Evolutionary conservation across 2,888 invertebrate genomes (phyloP).

Genomic region (Epinotia brunnichana): DNA sequence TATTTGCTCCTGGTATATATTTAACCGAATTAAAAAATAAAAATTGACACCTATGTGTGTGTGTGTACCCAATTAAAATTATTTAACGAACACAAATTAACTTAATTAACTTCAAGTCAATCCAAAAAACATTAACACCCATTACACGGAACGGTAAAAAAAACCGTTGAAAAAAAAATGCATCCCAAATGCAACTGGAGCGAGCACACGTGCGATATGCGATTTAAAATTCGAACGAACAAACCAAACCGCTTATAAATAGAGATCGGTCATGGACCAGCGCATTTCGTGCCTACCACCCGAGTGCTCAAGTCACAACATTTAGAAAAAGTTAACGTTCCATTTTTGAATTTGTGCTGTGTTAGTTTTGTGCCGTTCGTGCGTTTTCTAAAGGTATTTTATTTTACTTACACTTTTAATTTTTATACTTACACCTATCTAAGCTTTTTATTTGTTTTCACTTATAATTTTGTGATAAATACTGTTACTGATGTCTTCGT

Average conservation of each 20-base stretch:
- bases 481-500: background rate
- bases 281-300: slow-evolving; percentile 39
- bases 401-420: background rate
- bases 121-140: background rate
- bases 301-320: slow-evolving; percentile 18
- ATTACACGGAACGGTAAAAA: background rate
- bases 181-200: slow-evolving; percentile 22
- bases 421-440: background rate
- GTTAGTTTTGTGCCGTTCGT: slow-evolving; percentile 11
- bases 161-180: slow-evolving; percentile 17
- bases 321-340: slow-evolving; percentile 34
- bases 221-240: slow-evolving; percentile 47
- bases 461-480: background rate
- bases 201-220: slow-evolving; percentile 49
- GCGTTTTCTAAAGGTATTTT: slow-evolving; percentile 25
- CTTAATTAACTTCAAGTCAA: too few species aligned
- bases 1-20: too few species aligned
- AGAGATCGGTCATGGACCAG: slow-evolving; percentile 23
- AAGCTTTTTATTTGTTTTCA: background rate
- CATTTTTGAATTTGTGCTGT: slow-evolving; percentile 30
- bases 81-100: too few species aligned
- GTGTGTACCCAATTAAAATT: too few species aligned
- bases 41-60: too few species aligned
- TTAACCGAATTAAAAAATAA: too few species aligned
- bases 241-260: slow-evolving; percentile 39